Percentiles rank a stretch among this genome's conserved stretches.
Evolutionary conservation across 2,888 invertebrate genomes (phyloP).

Genomic region (Octonoba sinensis): DNA sequence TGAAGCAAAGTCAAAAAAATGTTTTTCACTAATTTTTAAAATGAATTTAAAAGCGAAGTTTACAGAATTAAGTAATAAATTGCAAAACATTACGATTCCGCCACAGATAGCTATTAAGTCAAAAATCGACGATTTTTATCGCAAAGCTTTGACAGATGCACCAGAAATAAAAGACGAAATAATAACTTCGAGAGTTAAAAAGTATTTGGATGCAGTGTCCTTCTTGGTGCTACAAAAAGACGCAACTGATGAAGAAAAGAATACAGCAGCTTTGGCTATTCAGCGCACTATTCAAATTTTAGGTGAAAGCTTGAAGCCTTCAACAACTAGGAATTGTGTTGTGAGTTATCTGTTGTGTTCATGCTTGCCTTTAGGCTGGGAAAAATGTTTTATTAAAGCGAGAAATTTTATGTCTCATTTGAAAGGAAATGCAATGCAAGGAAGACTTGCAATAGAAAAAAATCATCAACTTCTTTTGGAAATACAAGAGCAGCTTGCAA

Average conservation of each 20-base stretch:
- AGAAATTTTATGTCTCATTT: not conserved
- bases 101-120: not conserved
- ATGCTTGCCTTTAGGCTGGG: not conserved
- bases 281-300: not conserved
- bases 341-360: not conserved
- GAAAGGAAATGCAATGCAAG: too few species aligned
- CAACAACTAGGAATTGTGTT: not conserved
- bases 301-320: not conserved
- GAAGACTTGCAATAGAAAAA: not conserved
- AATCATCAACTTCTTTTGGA: not conserved
- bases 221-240: not conserved
- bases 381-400: not conserved
- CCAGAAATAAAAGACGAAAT: not conserved
- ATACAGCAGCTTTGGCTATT: not conserved
- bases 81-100: not conserved
- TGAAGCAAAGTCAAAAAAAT: not conserved
- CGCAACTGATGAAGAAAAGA: not conserved
- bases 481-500: not conserved
- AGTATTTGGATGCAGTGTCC: not conserved
- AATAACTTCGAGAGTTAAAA: not conserved
- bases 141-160: not conserved
- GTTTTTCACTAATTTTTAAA: not conserved
- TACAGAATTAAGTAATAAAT: not conserved
- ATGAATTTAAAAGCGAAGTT: too few species aligned
- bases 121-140: not conserved